Evolutionary conservation across 2,113 vertebrate species (phyloP).

Genomic region (Protobothrops flavoviridis): DNA sequence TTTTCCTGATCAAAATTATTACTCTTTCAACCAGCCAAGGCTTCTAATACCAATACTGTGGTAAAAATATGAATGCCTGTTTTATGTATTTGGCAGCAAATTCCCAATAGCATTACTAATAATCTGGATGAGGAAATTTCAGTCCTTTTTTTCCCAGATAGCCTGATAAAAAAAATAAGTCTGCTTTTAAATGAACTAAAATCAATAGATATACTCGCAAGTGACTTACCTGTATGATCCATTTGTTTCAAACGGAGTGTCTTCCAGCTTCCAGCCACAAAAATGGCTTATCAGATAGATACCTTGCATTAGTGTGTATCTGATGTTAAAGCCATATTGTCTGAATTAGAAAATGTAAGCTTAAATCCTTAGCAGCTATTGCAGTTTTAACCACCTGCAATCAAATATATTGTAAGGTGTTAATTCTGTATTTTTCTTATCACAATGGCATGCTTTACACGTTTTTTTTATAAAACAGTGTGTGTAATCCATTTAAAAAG

Average conservation of each 20-base stretch:
- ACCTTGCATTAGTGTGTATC: neutral
- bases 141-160: neutral
- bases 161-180: neutral
- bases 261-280: neutral
- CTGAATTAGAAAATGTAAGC: neutral
- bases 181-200: neutral
- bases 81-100: neutral
- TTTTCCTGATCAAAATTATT: neutral
- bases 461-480: neutral
- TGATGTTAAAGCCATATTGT: neutral
- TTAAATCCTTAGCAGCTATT: neutral
- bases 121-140: neutral
- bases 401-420: neutral
- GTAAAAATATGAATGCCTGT: neutral
- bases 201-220: neutral
- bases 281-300: neutral
- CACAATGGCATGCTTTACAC: neutral
- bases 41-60: neutral
- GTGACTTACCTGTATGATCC: neutral
- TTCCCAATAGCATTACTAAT: neutral
- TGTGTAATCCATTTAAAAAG: neutral
- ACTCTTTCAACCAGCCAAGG: neutral
- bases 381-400: neutral
- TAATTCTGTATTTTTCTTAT: neutral
- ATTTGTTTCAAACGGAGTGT: neutral